Conservation (phyloP, 2,797 vertebrate species). For the Schizopygopsis pylzovi region DNA sequence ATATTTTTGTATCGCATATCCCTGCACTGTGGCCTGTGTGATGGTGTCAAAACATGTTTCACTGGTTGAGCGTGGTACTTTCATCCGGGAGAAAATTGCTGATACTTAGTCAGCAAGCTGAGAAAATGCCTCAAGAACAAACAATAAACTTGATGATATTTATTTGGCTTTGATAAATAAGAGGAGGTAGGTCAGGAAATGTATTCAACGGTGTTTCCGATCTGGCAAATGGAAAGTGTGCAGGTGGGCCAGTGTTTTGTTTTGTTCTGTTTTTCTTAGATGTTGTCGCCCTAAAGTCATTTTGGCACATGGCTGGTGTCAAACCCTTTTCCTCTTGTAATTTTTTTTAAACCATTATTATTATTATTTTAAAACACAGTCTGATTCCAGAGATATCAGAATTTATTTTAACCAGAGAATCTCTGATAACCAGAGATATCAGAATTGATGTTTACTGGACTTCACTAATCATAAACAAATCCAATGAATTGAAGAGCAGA, state of each 20-base stretch:
- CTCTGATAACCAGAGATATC: background rate
- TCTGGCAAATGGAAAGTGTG: constrained; percentile 26
- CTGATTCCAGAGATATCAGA: background rate
- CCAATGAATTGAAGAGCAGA: background rate
- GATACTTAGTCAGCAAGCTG: constrained; percentile 65
- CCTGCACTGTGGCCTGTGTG: constrained; percentile 3
- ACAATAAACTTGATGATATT: constrained; percentile 56
- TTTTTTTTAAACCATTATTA: background rate
- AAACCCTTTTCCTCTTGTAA: background rate
- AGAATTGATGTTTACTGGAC: background rate
- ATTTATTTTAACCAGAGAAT: too few species aligned
- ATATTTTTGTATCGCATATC: background rate
- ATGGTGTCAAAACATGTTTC: constrained; percentile 41
- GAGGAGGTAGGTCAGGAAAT: constrained; percentile 56
- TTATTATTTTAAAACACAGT: background rate
- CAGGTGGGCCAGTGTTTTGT: constrained; percentile 22
- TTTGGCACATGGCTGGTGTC: background rate
- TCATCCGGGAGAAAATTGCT: constrained; percentile 56
- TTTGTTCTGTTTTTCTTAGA: constrained; percentile 6
- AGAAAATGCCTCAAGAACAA: constrained; percentile 56
- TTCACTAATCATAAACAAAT: background rate
- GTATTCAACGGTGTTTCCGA: constrained; percentile 69
- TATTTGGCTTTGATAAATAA: constrained; percentile 49
- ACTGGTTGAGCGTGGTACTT: background rate
- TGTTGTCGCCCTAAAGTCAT: constrained; percentile 7